A percentile compares a stretch with the other conserved stretches of the same genome.
Evolutionary conservation across 1,140 invertebrate species (phyloP).

Genomic region (Danaus plexippus): DNA sequence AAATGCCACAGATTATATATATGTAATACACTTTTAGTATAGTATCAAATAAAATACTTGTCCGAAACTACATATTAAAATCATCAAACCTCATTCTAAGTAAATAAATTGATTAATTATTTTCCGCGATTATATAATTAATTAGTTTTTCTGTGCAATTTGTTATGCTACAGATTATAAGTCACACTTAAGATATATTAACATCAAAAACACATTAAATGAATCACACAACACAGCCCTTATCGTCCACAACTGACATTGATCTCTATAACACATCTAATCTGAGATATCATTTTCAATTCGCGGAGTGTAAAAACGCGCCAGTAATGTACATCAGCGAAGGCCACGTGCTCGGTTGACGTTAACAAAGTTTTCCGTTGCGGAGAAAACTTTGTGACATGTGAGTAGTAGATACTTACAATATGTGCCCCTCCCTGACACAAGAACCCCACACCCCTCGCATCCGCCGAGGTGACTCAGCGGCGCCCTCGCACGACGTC

Average conservation of each 20-base stretch:
- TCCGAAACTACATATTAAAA: too few species aligned
- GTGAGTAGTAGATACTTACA: constrained; percentile 67
- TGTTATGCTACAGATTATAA: too few species aligned
- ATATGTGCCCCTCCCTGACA: constrained; percentile 45
- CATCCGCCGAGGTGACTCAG: constrained; percentile 55
- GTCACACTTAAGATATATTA: too few species aligned
- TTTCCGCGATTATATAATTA: too few species aligned
- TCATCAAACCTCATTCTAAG: too few species aligned
- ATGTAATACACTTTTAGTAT: too few species aligned
- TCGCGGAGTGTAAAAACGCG: constrained; percentile 25
- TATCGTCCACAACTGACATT: constrained; percentile 8
- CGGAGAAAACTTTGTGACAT: constrained; percentile 70
- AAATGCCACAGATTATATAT: constrained; percentile 7
- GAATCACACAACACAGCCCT: too few species aligned
- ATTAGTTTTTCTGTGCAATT: too few species aligned
- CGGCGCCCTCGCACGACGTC: constrained; percentile 66
- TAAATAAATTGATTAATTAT: too few species aligned
- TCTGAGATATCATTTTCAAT: too few species aligned
- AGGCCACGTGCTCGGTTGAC: constrained; percentile 68
- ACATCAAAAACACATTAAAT: too few species aligned
- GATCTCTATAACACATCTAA: background rate
- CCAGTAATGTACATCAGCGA: constrained; percentile 52
- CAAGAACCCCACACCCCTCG: constrained; percentile 23
- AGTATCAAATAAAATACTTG: too few species aligned
- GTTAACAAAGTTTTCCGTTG: constrained; percentile 70